These are phyloP conservation scores for Plutomurus gul DNA, from an alignment of 1,140 invertebrate species.

Conservation along the genomic window DNA sequence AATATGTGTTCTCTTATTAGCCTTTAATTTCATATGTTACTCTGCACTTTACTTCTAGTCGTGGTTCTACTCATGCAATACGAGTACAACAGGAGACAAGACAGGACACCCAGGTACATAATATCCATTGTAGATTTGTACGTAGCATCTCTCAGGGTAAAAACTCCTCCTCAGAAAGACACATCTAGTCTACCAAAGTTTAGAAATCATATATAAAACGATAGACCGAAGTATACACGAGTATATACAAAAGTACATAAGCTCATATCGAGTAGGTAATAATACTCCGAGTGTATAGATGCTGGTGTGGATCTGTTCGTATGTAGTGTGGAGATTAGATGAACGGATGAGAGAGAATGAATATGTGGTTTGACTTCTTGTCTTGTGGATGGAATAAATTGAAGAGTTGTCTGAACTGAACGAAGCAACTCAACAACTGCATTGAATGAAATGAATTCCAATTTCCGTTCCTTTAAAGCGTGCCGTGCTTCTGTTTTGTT, in stretches of 20 bases:
- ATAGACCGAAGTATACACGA: too few species aligned
- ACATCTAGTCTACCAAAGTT: too few species aligned
- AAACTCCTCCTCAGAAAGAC: too few species aligned
- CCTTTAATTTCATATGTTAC: not conserved
- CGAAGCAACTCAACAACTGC: conserved; percentile 7
- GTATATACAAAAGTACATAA: too few species aligned
- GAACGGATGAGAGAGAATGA: conserved; percentile 3
- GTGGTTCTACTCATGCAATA: too few species aligned
- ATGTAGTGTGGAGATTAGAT: not conserved
- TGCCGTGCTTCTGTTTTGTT: conserved; percentile 34
- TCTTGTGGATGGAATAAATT: conserved; percentile 25
- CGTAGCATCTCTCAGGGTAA: too few species aligned
- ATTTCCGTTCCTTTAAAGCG: conserved; percentile 46
- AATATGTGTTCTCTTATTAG: conserved; percentile 28
- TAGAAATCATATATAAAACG: too few species aligned
- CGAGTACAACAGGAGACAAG: too few species aligned
- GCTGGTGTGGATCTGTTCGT: not conserved
- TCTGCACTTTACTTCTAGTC: not conserved
- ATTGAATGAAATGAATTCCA: conserved; percentile 43
- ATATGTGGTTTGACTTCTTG: conserved; percentile 21
- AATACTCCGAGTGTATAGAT: too few species aligned
- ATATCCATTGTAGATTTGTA: too few species aligned
- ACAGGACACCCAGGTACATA: too few species aligned
- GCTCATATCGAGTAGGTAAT: too few species aligned
- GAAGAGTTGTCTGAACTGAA: conserved; percentile 16